Evolutionary conservation across 2,113 vertebrate species (phyloP).

Genomic region (Tyto alba): DNA sequence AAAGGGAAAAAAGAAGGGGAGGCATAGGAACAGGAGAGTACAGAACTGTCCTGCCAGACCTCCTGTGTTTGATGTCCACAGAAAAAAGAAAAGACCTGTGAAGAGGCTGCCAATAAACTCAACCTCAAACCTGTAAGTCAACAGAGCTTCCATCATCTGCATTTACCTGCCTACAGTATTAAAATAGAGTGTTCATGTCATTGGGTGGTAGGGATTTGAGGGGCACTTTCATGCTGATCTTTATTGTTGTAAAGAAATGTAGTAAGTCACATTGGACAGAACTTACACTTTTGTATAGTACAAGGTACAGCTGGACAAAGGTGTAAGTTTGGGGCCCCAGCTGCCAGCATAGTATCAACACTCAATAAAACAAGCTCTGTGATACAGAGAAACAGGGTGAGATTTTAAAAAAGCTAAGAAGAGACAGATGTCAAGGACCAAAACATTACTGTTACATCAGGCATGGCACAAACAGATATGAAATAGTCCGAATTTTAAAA

Average conservation of each 20-base stretch:
- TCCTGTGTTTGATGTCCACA: neutral
- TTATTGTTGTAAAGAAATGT: neutral
- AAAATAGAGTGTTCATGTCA: neutral
- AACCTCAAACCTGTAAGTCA: neutral
- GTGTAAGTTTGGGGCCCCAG: neutral
- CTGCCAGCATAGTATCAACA: neutral
- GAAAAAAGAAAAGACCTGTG: neutral
- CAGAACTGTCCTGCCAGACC: neutral
- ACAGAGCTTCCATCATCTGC: neutral
- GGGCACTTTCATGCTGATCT: neutral
- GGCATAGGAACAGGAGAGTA: neutral
- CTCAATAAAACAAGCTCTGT: neutral
- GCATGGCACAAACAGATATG: neutral
- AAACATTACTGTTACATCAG: neutral
- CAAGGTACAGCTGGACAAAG: neutral
- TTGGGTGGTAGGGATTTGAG: neutral
- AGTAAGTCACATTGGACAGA: neutral
- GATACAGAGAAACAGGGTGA: neutral
- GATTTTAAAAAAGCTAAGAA: neutral
- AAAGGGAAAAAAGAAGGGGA: neutral
- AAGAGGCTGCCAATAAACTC: neutral
- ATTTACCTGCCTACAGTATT: neutral
- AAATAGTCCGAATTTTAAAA: neutral
- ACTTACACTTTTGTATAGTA: neutral
- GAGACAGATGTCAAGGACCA: neutral